phyloP scores from a whole-genome alignment of 1,140 invertebrate genomes.

The Berghia stephanieae region DNA sequence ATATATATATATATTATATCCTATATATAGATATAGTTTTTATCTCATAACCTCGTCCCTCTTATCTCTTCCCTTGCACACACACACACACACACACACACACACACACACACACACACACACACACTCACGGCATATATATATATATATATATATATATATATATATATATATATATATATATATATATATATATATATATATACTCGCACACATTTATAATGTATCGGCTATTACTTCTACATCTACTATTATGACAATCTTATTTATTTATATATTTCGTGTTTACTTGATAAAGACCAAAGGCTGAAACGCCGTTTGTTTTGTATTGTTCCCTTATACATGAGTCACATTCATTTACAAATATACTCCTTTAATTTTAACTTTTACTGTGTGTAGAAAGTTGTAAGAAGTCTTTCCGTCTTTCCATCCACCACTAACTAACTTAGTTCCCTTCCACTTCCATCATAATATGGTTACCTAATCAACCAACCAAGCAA shows the following conservation, averaged over 20 bases:
- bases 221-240: background rate
- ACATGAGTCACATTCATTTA: no score
- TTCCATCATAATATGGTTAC: no score
- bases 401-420: background rate
- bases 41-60: no score
- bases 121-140: background rate
- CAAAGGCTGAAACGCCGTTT: no score
- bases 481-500: no score
- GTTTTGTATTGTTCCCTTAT: no score
- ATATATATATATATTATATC: no score
- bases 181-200: background rate
- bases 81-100: slow-evolving; percentile 21
- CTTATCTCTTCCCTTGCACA: background rate
- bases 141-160: background rate
- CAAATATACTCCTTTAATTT: background rate
- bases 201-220: background rate
- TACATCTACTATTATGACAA: background rate
- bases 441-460: background rate
- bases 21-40: no score
- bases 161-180: background rate
- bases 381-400: background rate
- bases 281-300: no score
- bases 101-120: slow-evolving; percentile 21
- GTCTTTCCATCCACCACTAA: background rate
- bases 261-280: background rate